Percentiles rank a stretch among this genome's conserved stretches.
These are phyloP conservation scores for Tauraco hartlaubi DNA, from an alignment of 2,797 vertebrate genomes.

Conservation along the genomic window DNA sequence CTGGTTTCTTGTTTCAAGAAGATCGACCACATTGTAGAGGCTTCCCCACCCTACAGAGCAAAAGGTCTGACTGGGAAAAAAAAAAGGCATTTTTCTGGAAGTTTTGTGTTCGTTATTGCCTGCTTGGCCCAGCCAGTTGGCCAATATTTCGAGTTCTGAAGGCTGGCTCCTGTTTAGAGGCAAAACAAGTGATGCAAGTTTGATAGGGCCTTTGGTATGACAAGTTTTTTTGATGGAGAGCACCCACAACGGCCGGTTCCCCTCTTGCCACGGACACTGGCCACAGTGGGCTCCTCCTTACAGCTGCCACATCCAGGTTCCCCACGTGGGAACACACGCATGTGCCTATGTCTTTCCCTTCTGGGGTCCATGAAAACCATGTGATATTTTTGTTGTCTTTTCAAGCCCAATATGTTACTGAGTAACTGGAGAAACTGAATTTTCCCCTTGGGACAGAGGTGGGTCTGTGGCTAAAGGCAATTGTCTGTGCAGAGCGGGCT, in stretches of 20 bases:
- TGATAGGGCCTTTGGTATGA: neutral
- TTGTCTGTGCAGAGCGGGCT: neutral
- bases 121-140: neutral
- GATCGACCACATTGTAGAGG: neutral
- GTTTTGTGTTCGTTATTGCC: neutral
- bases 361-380: neutral
- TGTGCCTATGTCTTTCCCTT: rapidly evolving
- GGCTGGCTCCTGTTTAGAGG: neutral
- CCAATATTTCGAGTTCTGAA: neutral
- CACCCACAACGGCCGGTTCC: rapidly evolving
- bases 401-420: neutral
- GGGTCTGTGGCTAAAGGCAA: neutral
- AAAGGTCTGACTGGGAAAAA: neutral
- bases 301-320: neutral
- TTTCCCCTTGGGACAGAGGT: neutral
- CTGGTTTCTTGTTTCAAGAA: neutral
- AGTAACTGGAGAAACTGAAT: neutral
- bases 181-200: neutral
- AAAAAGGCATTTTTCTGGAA: neutral
- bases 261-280: rapidly evolving
- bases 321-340: rapidly evolving
- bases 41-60: neutral
- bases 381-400: neutral
- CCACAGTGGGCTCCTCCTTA: neutral
- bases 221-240: neutral